Conservation (phyloP, 1,140 invertebrate genomes). For the Centruroides vittatus region DNA sequence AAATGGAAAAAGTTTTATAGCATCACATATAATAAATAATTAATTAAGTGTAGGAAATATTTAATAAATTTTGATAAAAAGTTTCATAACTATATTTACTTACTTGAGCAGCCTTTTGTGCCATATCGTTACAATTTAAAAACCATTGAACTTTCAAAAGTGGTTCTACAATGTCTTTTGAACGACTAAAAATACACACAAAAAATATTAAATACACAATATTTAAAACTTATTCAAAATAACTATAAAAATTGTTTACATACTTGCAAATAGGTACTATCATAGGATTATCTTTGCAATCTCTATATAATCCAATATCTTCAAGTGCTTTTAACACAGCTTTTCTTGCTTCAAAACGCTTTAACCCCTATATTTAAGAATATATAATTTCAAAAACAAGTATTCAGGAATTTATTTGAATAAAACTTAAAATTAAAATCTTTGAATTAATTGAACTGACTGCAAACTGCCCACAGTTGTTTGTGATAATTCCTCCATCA, state of each 20-base stretch:
- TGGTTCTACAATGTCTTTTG: conserved; percentile 96
- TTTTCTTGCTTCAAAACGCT: conserved; percentile 75
- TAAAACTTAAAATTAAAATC: neutral
- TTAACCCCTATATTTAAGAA: conserved; percentile 15
- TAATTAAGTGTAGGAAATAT: neutral
- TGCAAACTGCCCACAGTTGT: conserved; percentile 19
- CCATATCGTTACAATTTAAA: conserved; percentile 34
- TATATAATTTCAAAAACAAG: neutral
- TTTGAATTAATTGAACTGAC: neutral
- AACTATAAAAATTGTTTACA: neutral
- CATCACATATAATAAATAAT: neutral
- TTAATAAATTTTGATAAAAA: no score
- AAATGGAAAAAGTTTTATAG: neutral
- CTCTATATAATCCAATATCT: conserved; percentile 60
- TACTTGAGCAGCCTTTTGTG: conserved; percentile 15
- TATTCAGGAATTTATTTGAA: neutral
- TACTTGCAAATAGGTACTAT: conserved; percentile 76
- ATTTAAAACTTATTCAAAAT: neutral
- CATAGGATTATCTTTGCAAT: conserved; percentile 88
- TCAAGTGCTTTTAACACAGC: conserved; percentile 64
- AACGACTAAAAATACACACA: conserved; percentile 47
- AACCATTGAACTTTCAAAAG: conserved; percentile 97
- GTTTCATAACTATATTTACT: neutral
- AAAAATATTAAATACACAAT: neutral
- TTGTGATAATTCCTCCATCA: conserved; percentile 68